A percentile compares a stretch with the other conserved stretches of the same genome.
Evolutionary conservation across 2,888 invertebrate genomes (phyloP).

Genomic region (Coleophora deauratella): DNA sequence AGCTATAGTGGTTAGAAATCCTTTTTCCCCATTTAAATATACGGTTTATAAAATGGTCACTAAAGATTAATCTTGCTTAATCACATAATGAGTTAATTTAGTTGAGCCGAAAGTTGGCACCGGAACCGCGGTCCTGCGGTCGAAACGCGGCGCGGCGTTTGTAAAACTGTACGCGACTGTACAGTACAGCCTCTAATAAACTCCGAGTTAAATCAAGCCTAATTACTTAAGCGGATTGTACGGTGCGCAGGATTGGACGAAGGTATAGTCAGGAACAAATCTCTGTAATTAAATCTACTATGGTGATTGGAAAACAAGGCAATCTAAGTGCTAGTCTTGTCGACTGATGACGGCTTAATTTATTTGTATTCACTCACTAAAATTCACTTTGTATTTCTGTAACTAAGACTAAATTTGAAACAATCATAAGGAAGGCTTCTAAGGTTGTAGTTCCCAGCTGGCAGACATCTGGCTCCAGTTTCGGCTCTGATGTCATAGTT

Average conservation of each 20-base stretch:
- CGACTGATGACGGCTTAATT: no score
- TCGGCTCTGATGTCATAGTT: not conserved
- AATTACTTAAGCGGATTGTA: not conserved
- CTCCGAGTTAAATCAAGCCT: not conserved
- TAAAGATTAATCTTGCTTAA: not conserved
- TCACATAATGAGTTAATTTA: slow-evolving; percentile 6
- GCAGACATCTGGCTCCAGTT: no score
- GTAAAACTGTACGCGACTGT: not conserved
- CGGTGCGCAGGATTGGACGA: no score
- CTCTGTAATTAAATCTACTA: no score
- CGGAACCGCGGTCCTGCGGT: slow-evolving; percentile 1
- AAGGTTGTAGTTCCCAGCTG: no score
- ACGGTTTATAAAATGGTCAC: not conserved
- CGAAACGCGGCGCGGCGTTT: slow-evolving; percentile 1
- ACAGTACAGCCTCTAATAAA: not conserved
- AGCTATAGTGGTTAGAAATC: not conserved
- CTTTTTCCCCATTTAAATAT: not conserved
- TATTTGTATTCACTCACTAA: no score
- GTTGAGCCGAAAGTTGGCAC: slow-evolving; percentile 5
- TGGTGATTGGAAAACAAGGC: no score
- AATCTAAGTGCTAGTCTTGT: no score
- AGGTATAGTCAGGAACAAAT: no score
- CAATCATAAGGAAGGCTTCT: no score
- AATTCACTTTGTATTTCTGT: no score
- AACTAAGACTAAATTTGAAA: not conserved